Evolutionary conservation across 2,888 invertebrate genomes (phyloP).

Genomic region (Hemistola chrysoprasaria): DNA sequence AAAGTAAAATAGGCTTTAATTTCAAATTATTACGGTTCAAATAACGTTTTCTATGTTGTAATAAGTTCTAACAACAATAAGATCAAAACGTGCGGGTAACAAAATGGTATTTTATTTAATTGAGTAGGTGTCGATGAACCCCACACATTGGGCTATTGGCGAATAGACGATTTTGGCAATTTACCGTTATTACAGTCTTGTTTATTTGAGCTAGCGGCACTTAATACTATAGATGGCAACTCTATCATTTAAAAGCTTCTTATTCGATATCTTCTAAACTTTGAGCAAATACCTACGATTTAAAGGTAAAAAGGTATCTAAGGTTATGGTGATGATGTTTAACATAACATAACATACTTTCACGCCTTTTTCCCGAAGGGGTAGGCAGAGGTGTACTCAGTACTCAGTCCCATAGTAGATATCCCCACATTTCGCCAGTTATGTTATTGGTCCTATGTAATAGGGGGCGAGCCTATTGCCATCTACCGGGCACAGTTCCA

Average conservation of each 20-base stretch:
- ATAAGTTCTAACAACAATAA: slow-evolving; percentile 44
- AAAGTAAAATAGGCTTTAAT: slow-evolving; percentile 41
- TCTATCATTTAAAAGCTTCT: slow-evolving; percentile 11
- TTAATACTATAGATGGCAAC: slow-evolving; percentile 17
- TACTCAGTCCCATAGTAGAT: too few relatives aligned
- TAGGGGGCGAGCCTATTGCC: too few relatives aligned
- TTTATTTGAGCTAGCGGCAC: slow-evolving; percentile 27
- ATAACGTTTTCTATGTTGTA: slow-evolving; percentile 29
- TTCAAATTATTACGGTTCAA: slow-evolving; percentile 34
- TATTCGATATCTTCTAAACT: slow-evolving; percentile 4
- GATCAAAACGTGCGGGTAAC: slow-evolving; percentile 52
- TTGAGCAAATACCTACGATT: too few relatives aligned
- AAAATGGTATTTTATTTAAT: slow-evolving; percentile 63
- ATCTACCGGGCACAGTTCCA: too few relatives aligned
- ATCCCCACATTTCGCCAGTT: too few relatives aligned
- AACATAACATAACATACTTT: too few relatives aligned
- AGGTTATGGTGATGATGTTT: too few relatives aligned
- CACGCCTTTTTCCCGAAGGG: too few relatives aligned
- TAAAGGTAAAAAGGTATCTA: too few relatives aligned
- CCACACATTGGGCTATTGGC: slow-evolving; percentile 42
- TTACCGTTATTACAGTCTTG: slow-evolving; percentile 45
- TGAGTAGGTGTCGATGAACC: slow-evolving; percentile 54
- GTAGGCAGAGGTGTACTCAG: too few relatives aligned
- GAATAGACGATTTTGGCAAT: slow-evolving; percentile 43
- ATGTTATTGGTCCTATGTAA: too few relatives aligned